These are phyloP conservation scores for Steatornis caripensis DNA, from an alignment of 2,113 vertebrate genomes.

Conservation along the genomic window DNA sequence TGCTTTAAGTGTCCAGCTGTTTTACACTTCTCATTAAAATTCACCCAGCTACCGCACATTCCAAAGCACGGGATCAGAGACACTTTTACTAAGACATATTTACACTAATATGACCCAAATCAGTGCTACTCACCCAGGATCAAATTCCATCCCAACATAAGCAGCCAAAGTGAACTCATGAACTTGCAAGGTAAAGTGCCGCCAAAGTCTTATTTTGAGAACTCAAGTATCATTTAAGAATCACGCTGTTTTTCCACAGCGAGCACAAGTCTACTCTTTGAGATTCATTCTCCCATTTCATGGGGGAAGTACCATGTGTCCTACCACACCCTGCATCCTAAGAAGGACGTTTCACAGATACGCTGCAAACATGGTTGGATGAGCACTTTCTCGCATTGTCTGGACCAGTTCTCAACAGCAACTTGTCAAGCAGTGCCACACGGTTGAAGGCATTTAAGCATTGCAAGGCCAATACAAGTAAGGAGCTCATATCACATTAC, in stretches of 20 bases:
- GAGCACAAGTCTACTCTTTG: not conserved
- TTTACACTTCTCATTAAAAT: conserved; percentile 1
- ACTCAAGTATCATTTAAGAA: not conserved
- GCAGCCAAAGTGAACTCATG: not conserved
- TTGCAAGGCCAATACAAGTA: not conserved
- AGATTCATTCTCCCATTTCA: not conserved
- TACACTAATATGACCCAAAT: not conserved
- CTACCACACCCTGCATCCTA: not conserved
- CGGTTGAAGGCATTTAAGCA: not conserved
- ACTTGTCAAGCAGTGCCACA: not conserved
- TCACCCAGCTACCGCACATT: conserved; percentile 7
- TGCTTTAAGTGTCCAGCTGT: not conserved
- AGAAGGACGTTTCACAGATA: not conserved
- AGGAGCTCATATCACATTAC: not conserved
- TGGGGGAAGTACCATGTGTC: rapidly evolving
- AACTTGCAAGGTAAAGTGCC: not conserved
- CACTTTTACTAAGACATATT: not conserved
- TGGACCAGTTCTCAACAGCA: not conserved
- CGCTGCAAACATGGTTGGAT: not conserved
- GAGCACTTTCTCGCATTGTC: not conserved
- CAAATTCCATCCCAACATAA: not conserved
- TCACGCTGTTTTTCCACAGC: not conserved
- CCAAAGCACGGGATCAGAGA: not conserved
- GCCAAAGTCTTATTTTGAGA: not conserved
- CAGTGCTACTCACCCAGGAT: not conserved